Percentiles rank a stretch among this genome's conserved stretches.
phyloP scores from a whole-genome alignment of 2,888 invertebrate genomes.

The Ochropacha duplaris region DNA sequence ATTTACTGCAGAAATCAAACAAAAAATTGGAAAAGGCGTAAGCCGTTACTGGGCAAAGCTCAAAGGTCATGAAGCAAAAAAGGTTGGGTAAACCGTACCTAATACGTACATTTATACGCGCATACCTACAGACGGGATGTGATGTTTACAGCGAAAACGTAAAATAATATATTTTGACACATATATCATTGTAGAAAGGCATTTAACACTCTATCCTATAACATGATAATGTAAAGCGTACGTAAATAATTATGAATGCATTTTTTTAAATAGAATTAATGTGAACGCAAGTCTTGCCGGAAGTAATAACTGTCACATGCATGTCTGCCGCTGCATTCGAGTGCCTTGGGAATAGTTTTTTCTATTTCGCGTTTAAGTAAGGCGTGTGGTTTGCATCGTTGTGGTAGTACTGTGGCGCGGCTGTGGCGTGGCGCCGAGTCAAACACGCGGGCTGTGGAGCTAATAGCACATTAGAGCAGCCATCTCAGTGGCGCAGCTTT shows the following conservation, averaged over 20 bases:
- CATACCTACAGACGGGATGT: not conserved
- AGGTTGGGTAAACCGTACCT: not conserved
- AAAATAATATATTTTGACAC: constrained; percentile 12
- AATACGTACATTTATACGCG: not conserved
- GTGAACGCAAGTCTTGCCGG: constrained; percentile 42
- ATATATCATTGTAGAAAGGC: constrained; percentile 13
- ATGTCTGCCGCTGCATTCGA: constrained; percentile 35
- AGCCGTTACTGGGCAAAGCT: constrained; percentile 19
- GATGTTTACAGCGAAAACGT: not conserved
- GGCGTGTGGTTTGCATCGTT: constrained; percentile 12
- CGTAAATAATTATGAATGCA: constrained; percentile 17
- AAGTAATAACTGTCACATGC: constrained; percentile 54
- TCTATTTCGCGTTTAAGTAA: constrained; percentile 17
- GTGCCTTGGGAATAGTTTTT: constrained; percentile 21
- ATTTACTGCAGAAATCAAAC: constrained; percentile 19
- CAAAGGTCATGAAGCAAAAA: constrained; percentile 5
- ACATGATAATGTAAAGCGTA: not conserved
- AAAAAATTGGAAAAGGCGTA: constrained; percentile 25
- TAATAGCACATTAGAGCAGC: constrained; percentile 73
- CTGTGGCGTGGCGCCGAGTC: constrained; percentile 30
- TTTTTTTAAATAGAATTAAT: constrained; percentile 34
- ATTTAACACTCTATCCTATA: not conserved
- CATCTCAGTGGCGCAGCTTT: constrained; percentile 60
- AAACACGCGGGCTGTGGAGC: constrained; percentile 53
- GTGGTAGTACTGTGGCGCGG: constrained; percentile 5